Conservation (phyloP, 2,888 invertebrate species). For the Kuschelorhynchus macadamiae region DNA sequence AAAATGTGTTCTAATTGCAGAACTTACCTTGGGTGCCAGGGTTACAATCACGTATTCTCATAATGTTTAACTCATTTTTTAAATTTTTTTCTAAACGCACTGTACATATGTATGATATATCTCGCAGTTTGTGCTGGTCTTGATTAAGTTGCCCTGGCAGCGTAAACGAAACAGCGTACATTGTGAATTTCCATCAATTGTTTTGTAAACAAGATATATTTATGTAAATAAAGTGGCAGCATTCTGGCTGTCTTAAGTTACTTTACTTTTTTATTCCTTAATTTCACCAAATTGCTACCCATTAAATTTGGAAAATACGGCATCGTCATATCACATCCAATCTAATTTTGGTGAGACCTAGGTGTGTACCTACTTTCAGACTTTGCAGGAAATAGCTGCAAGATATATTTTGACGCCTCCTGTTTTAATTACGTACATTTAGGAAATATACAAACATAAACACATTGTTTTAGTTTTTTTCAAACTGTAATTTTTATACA, state of each 20-base stretch:
- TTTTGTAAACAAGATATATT: conserved; percentile 66
- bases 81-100: neutral
- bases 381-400: too few species aligned
- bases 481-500: too few species aligned
- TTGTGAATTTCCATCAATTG: conserved; percentile 64
- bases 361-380: too few species aligned
- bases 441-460: too few species aligned
- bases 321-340: too few species aligned
- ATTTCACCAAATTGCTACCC: too few species aligned
- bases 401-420: too few species aligned
- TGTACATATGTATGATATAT: conserved; percentile 19
- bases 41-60: conserved; percentile 10
- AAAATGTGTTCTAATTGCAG: conserved; percentile 5
- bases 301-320: too few species aligned
- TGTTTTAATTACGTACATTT: too few species aligned
- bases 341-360: too few species aligned
- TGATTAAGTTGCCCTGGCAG: conserved; percentile 59
- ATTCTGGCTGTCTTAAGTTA: conserved; percentile 62
- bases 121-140: conserved; percentile 64
- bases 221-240: conserved; percentile 68
- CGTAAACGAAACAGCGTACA: conserved; percentile 56
- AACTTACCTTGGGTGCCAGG: conserved; percentile 1
- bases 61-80: neutral
- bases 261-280: conserved; percentile 44
- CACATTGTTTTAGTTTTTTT: too few species aligned